Evolutionary conservation across 2,113 vertebrate genomes (phyloP).

Genomic region (Setophaga petechia): DNA sequence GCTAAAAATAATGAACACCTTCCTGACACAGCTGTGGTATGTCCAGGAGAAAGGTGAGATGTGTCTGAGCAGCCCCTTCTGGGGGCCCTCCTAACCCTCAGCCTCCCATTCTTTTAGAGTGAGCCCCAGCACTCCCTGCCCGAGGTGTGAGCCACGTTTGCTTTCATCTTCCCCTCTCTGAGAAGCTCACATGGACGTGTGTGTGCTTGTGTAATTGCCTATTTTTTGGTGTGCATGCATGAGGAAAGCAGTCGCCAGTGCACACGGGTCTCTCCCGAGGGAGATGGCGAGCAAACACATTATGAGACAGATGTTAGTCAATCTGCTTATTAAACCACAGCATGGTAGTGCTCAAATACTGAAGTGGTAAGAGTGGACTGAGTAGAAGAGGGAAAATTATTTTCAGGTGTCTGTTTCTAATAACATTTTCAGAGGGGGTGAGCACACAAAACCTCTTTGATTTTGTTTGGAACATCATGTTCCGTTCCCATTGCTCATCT

Average conservation of each 20-base stretch:
- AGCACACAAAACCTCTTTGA: background rate
- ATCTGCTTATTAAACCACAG: background rate
- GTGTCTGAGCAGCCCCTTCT: background rate
- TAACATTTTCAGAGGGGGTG: background rate
- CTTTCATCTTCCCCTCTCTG: slow-evolving; percentile 9
- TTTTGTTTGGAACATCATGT: background rate
- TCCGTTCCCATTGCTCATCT: background rate
- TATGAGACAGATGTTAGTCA: background rate
- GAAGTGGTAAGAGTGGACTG: background rate
- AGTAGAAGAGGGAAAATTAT: background rate
- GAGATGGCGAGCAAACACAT: background rate
- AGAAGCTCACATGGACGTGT: background rate
- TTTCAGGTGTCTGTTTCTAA: background rate
- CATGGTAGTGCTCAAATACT: background rate
- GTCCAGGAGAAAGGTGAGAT: background rate
- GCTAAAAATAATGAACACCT: background rate
- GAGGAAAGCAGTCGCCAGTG: background rate
- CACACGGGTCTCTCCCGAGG: accelerated
- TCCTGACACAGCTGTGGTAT: background rate
- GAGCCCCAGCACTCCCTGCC: background rate
- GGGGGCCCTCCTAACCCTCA: accelerated
- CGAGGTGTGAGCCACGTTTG: background rate
- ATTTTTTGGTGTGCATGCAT: background rate
- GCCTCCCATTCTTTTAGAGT: accelerated
- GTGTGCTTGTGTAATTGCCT: background rate